phyloP scores from a whole-genome alignment of 1,140 invertebrate species.

The Drosophila micromelanica region DNA sequence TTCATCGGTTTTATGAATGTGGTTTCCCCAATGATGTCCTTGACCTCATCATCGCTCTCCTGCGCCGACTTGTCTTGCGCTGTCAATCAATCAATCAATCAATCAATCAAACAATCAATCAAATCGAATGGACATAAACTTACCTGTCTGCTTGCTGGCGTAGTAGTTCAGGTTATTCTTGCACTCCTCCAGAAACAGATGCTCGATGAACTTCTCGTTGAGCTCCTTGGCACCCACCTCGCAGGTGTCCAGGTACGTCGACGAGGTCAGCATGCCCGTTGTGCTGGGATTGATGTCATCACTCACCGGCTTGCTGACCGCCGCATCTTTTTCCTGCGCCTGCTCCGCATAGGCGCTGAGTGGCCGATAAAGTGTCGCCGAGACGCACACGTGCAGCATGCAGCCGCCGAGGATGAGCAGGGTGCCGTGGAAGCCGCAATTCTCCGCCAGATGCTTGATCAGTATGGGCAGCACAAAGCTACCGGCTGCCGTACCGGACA shows the following conservation, averaged over 20 bases:
- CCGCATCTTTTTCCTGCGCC: conserved; percentile 45
- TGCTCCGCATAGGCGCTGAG: conserved; percentile 80
- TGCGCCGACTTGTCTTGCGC: conserved; percentile 71
- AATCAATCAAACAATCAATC: no score
- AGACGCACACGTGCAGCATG: conserved; percentile 91
- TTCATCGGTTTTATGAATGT: conserved; percentile 86
- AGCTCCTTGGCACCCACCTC: conserved; percentile 62
- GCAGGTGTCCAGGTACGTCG: conserved; percentile 77
- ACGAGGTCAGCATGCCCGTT: conserved; percentile 77
- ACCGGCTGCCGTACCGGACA: conserved; percentile 91
- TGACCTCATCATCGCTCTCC: conserved; percentile 86
- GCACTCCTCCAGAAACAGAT: conserved; percentile 79
- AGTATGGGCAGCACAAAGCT: conserved; percentile 91
- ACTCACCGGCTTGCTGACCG: conserved; percentile 49
- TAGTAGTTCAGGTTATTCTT: conserved; percentile 82
- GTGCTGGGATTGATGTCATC: conserved; percentile 76
- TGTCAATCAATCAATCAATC: background rate
- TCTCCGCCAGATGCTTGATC: conserved; percentile 88
- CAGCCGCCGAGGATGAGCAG: conserved; percentile 90
- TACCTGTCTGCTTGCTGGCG: conserved; percentile 67
- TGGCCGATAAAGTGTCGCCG: conserved; percentile 89
- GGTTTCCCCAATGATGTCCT: conserved; percentile 86
- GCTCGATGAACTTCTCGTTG: conserved; percentile 81
- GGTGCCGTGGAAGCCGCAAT: conserved; percentile 89
- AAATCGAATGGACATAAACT: background rate